Conservation (phyloP, 2,797 vertebrate species). For the Podargus strigoides region DNA sequence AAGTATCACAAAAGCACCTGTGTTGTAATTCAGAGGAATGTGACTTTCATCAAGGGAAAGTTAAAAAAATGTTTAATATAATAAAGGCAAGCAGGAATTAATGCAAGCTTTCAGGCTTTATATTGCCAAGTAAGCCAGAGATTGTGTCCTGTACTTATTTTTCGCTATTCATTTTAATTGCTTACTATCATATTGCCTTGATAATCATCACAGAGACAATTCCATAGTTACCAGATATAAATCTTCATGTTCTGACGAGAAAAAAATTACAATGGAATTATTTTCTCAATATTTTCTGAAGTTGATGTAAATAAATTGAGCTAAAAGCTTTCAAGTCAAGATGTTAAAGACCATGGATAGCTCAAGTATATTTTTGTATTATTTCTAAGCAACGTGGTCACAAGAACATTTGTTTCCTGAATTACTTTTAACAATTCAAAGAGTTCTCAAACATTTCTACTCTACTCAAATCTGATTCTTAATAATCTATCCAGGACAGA, state of each 20-base stretch:
- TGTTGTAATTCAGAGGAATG: constrained; percentile 18
- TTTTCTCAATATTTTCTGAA: constrained; percentile 15
- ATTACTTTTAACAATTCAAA: not conserved
- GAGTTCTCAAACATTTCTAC: not conserved
- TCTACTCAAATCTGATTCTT: not conserved
- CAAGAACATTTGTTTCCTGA: not conserved
- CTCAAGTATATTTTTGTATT: not conserved
- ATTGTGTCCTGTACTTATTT: not conserved
- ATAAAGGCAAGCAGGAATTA: constrained; percentile 14
- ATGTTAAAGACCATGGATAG: not conserved
- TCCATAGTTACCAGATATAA: constrained; percentile 30
- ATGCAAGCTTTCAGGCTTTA: constrained; percentile 17
- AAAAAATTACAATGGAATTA: not conserved
- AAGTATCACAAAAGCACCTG: constrained; percentile 24
- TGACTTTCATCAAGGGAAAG: not conserved
- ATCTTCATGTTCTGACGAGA: not conserved
- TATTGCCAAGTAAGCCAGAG: not conserved
- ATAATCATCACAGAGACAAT: constrained; percentile 40
- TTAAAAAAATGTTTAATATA: not conserved
- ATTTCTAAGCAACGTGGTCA: not conserved
- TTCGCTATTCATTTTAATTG: constrained; percentile 41
- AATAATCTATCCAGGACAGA: not conserved
- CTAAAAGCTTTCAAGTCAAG: not conserved
- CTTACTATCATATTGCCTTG: constrained; percentile 30
- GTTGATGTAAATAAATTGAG: not conserved